Conservation (phyloP, 1,140 invertebrate species). For the Pseudomyrmex concolor region DNA sequence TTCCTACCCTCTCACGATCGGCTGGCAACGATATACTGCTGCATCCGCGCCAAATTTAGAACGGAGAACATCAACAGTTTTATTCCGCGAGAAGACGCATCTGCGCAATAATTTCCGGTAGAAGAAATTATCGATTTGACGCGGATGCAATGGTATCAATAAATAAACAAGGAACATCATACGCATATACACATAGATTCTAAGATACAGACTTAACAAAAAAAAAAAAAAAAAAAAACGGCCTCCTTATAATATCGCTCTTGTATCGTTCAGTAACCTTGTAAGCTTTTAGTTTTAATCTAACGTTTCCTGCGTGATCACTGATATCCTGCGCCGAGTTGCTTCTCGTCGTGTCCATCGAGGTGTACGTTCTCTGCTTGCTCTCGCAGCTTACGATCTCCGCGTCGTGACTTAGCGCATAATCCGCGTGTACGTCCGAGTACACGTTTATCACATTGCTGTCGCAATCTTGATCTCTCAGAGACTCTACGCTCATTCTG, state of each 20-base stretch:
- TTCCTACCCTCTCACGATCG: neutral
- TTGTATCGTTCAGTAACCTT: slow-evolving; percentile 78
- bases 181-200: slow-evolving; percentile 35
- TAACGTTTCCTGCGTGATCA: slow-evolving; percentile 67
- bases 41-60: slow-evolving; percentile 4
- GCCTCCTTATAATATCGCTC: slow-evolving; percentile 73
- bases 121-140: neutral
- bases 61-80: slow-evolving; percentile 13
- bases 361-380: slow-evolving; percentile 61
- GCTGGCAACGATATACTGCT: neutral
- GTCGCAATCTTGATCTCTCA: slow-evolving; percentile 35
- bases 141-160: neutral
- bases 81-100: neutral
- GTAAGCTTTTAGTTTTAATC: slow-evolving; percentile 75
- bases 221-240: slow-evolving; percentile 14
- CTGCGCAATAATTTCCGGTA: slow-evolving; percentile 10
- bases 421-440: slow-evolving; percentile 37
- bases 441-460: slow-evolving; percentile 62
- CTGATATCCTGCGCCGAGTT: slow-evolving; percentile 76
- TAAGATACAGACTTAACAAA: neutral
- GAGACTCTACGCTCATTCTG: neutral
- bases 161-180: slow-evolving; percentile 63
- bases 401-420: slow-evolving; percentile 59
- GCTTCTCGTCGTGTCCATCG: slow-evolving; percentile 73
- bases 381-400: slow-evolving; percentile 66